phyloP scores from a whole-genome alignment of 2,113 vertebrate genomes.

The Ammodramus savannarum region DNA sequence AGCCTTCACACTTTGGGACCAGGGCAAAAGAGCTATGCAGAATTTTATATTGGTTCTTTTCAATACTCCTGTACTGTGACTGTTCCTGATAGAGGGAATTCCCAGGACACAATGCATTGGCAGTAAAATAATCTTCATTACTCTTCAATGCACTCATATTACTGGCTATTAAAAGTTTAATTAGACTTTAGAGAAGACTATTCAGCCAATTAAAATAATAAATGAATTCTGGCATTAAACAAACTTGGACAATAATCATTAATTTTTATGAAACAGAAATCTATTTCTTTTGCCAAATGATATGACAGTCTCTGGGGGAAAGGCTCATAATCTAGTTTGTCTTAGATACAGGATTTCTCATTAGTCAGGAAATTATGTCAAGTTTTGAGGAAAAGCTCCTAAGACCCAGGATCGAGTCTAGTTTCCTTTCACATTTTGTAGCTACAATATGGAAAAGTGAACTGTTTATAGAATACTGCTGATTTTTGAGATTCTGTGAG shows the following conservation, averaged over 20 bases:
- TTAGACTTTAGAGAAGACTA: background rate
- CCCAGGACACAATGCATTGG: background rate
- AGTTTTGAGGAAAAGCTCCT: background rate
- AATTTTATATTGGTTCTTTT: background rate
- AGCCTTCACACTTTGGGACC: background rate
- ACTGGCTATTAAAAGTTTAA: background rate
- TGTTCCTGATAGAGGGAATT: background rate
- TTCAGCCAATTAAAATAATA: background rate
- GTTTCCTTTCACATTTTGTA: background rate
- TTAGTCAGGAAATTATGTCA: background rate
- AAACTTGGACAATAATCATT: background rate
- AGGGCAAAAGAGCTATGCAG: background rate
- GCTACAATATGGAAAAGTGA: background rate
- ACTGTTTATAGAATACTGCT: background rate
- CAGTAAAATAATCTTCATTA: background rate
- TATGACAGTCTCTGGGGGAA: background rate
- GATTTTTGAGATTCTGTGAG: background rate
- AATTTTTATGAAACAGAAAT: background rate
- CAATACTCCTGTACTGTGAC: background rate
- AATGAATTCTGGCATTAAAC: background rate
- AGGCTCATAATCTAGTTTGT: background rate
- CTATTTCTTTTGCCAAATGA: background rate
- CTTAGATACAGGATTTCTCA: background rate
- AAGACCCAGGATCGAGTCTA: background rate
- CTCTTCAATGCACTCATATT: background rate